A percentile compares a stretch with the other conserved stretches of the same genome.
phyloP scores from a whole-genome alignment of 2,797 vertebrate genomes.

The Pipistrellus kuhlii region DNA sequence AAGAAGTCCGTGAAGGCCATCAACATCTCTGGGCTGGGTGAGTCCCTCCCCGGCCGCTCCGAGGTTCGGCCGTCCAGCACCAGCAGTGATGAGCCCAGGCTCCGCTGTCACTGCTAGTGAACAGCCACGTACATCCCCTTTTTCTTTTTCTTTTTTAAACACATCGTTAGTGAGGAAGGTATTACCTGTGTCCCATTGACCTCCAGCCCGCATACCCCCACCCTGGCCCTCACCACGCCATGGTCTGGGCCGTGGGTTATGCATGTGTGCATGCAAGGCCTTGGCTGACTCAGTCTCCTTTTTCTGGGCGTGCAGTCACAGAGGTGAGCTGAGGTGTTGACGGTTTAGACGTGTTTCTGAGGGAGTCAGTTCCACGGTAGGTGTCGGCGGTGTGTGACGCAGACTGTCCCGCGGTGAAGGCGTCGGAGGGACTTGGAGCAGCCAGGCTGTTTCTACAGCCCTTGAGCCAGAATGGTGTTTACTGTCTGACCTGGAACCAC shows the following conservation, averaged over 20 bases:
- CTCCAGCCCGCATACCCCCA: no score
- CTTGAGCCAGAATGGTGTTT: no score
- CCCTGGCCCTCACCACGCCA: no score
- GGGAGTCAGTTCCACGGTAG: not conserved
- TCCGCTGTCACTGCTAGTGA: not conserved
- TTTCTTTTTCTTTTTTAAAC: no score
- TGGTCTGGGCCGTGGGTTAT: no score
- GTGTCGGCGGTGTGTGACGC: rapidly evolving
- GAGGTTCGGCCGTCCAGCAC: not conserved
- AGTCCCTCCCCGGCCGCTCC: slow-evolving; percentile 83
- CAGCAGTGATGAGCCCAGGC: no score
- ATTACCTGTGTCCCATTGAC: no score
- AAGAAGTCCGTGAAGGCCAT: slow-evolving; percentile 99
- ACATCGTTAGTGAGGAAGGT: no score
- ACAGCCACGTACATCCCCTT: no score
- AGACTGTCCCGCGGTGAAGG: not conserved
- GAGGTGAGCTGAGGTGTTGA: not conserved
- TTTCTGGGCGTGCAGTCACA: not conserved
- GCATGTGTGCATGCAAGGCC: rapidly evolving
- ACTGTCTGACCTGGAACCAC: not conserved
- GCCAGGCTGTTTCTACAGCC: not conserved
- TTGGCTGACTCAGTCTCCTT: not conserved
- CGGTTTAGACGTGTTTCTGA: not conserved
- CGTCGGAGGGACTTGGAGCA: not conserved
- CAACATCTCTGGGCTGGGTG: slow-evolving; percentile 97